Evolutionary conservation across 1,140 invertebrate species (phyloP).

Genomic region (Thaumatotibia leucotreta): DNA sequence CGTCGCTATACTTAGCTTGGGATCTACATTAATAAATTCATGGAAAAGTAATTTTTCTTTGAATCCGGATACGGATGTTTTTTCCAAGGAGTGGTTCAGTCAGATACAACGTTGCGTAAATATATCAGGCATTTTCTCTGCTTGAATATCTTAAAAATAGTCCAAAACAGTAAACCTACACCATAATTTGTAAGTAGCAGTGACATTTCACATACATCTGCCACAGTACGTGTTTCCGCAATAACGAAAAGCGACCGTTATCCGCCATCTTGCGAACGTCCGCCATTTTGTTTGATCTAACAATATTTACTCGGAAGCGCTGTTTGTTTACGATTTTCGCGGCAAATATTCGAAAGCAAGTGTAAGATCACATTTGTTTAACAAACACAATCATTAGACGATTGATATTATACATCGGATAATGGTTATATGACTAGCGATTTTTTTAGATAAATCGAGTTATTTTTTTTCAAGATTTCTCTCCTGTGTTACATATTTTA

Average conservation of each 20-base stretch:
- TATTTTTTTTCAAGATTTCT: too few relatives aligned
- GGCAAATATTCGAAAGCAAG: neutral
- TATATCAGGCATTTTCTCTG: too few relatives aligned
- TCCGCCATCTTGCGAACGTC: neutral
- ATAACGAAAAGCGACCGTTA: neutral
- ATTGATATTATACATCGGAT: too few relatives aligned
- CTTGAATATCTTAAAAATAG: neutral
- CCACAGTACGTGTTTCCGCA: neutral
- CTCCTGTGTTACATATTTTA: too few relatives aligned
- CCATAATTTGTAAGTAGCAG: slow-evolving; percentile 2
- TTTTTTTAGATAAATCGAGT: neutral
- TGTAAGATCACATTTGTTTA: neutral
- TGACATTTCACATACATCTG: neutral
- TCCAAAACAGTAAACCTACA: neutral
- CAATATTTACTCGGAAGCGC: neutral
- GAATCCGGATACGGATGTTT: too few relatives aligned
- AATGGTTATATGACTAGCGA: too few relatives aligned
- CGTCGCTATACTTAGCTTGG: too few relatives aligned
- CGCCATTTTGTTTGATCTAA: neutral
- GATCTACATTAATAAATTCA: too few relatives aligned
- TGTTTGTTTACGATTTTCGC: slow-evolving; percentile 10
- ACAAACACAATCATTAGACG: neutral
- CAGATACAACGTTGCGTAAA: too few relatives aligned
- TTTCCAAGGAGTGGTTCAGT: too few relatives aligned
- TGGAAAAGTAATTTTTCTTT: too few relatives aligned